Base-by-base conservation (phyloP, 2,797 vertebrate genomes). In the Myotis findleyi region DNA sequence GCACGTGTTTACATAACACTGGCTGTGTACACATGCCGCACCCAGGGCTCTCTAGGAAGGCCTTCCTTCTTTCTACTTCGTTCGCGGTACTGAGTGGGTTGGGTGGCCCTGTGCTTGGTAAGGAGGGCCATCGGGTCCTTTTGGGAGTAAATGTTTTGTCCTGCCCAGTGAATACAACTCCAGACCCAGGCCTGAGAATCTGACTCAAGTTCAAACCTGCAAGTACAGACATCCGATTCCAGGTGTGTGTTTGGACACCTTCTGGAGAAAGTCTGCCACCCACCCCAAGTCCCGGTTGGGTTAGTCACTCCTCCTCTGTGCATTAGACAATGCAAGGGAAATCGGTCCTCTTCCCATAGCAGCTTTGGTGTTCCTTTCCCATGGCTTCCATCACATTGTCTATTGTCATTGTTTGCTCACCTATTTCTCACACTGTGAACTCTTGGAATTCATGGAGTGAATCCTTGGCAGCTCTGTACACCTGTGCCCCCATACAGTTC, bases 191-290 rank as follows among this genome's bases (percentile, higher is more conserved):
- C 49, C 1, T 20, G 38, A 85, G 76, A 87, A 41, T 27, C 53
- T 94, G 91, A 92, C 68, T 12, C 11, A 80, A 66, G 36, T 73
- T 92, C 57, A 94, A 25, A 21, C 21, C 23, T 84, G 10, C 3
- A 86, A 66, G 72, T n/a, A 68, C 25, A 66, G 73, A 69, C 41
- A 51, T 64, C 81, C 69, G 96, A 84, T 90, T 62, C 36, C 77
- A 93, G 80, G 91, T 86, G 59, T 72, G 36, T 66, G 53, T 36
- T 66, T 83, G n/a, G 75, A 69, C 51, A 79, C 55, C 36, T 94
- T 49, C 25, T 44, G 30, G 75, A 95, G 92, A 96, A 95, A 96
- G 62, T 79, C 44, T 41, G 59, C 38, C 49, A 30, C 64, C 49
- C 49, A 90, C 7, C 8, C 23, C 64, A 1, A 9, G 59, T 77